Evolutionary conservation across 2,888 invertebrate genomes (phyloP), one percentile per base, ranked within the genome.

Genomic region (Callyntrura sp.): DNA sequence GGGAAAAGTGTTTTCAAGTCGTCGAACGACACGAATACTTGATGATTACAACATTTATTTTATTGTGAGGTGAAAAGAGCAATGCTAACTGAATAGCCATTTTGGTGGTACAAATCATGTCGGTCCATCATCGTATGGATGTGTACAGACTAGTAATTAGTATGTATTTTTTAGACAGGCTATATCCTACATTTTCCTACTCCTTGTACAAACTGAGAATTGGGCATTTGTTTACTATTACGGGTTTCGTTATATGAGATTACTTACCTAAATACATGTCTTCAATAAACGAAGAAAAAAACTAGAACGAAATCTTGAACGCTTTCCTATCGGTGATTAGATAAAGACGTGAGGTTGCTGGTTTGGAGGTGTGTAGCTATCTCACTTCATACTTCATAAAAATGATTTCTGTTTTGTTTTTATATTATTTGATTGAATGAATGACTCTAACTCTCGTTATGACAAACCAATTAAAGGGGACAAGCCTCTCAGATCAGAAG

Each of bases 391-490:
- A n/a, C n/a, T n/a, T n/a, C n/a, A n/a, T n/a, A n/a, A n/a, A 45
- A 76, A 76, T 73, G 23, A 55, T 23, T 60, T 79, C n/a, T n/a
- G n/a, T 57, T 79, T 79, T 79, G 60, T 79, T 79, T n/a, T n/a
- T n/a, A n/a, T n/a, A n/a, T 79, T 28, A 79, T 79, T 79, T 79
- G 60, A 79, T 79, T 79, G 57, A 79, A 79, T 79, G 60, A 79
- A 1, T 57, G 79, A 35, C n/a, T n/a, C n/a, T n/a, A n/a, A n/a
- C n/a, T 60, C 17, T 79, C 12, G 14, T 60, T 60, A 51, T 60
- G 79, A 79, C 60, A 79, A 79, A 60, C 60, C 78, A 43, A 60
- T 79, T 57, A 60, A 60, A 79, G 57, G 45, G 60, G 60, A 79
- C 60, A 20, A 60, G 60, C 76, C 55, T 45, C 14, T 45, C 6